Percentiles rank a stretch among this genome's conserved stretches.
phyloP scores from a whole-genome alignment of 1,140 invertebrate genomes.

The Tetraneura akinire region DNA sequence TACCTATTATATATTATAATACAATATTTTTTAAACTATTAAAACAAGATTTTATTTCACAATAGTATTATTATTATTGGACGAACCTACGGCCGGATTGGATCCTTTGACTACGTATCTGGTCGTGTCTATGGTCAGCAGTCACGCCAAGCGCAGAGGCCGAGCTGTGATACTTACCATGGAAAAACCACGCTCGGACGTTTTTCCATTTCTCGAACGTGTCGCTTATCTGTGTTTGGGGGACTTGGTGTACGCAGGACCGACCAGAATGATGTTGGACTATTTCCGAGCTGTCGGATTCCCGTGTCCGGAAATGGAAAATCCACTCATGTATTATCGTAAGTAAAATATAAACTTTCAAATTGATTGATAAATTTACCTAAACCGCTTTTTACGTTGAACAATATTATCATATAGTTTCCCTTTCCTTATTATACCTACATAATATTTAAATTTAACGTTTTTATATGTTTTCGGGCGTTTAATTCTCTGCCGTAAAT shows the following conservation, averaged over 20 bases:
- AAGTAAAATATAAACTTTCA: slow-evolving; percentile 60
- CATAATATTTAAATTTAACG: no score
- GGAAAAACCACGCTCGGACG: slow-evolving; percentile 90
- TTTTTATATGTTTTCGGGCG: no score
- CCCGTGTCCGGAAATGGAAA: slow-evolving; percentile 88
- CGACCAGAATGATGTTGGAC: slow-evolving; percentile 84
- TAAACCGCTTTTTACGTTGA: no score
- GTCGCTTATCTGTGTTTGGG: slow-evolving; percentile 84
- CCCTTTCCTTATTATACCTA: no score
- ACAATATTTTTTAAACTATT: no score
- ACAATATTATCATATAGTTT: no score
- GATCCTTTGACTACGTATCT: slow-evolving; percentile 90
- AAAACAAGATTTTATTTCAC: slow-evolving; percentile 41
- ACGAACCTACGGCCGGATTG: slow-evolving; percentile 87
- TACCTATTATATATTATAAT: no score
- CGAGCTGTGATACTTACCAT: slow-evolving; percentile 85
- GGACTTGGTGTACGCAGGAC: slow-evolving; percentile 87
- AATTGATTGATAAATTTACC: no score
- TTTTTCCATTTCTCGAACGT: slow-evolving; percentile 86
- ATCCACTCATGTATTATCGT: slow-evolving; percentile 92
- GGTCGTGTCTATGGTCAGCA: slow-evolving; percentile 87
- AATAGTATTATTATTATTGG: slow-evolving; percentile 78
- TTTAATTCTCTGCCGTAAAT: no score
- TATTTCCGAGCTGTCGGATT: slow-evolving; percentile 90
- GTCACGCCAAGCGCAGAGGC: slow-evolving; percentile 86